A percentile compares a stretch with the other conserved stretches of the same genome.
These are phyloP conservation scores for Acronicta alni DNA, from an alignment of 2,888 invertebrate genomes.

Conservation along the genomic window DNA sequence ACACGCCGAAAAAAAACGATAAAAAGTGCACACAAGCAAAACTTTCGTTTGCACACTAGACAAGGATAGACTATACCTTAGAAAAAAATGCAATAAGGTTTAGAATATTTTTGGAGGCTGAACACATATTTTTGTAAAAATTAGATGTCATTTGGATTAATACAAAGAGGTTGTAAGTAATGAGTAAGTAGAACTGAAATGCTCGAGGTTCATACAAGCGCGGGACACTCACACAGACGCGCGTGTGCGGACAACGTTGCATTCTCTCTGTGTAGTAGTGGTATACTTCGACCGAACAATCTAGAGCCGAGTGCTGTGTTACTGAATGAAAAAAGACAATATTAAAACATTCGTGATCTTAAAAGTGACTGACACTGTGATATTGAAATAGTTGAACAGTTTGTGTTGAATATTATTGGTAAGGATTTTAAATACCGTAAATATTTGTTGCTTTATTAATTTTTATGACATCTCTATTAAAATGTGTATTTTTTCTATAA, in stretches of 20 bases:
- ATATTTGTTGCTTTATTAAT: not conserved
- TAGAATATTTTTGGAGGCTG: conserved; percentile 28
- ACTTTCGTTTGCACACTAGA: conserved; percentile 64
- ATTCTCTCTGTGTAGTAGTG: conserved; percentile 75
- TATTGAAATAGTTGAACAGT: not conserved
- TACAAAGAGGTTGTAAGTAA: conserved; percentile 69
- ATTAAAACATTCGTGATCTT: conserved; percentile 8
- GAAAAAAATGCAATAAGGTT: conserved; percentile 29
- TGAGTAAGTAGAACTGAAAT: conserved; percentile 82
- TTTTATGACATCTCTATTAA: not conserved
- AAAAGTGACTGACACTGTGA: not conserved
- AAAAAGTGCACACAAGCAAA: conserved; percentile 83
- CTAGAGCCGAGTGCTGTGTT: conserved; percentile 56
- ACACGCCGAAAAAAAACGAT: conserved; percentile 87
- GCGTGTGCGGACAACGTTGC: conserved; percentile 75
- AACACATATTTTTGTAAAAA: conserved; percentile 24
- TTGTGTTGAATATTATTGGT: not conserved
- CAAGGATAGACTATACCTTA: conserved; percentile 54
- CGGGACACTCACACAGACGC: conserved; percentile 77
- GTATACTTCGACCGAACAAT: conserved; percentile 64
- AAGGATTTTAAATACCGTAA: not conserved
- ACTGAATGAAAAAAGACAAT: conserved; percentile 26
- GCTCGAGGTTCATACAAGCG: conserved; percentile 83
- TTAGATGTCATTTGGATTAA: conserved; percentile 70
- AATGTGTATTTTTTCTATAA: not conserved